Evolutionary conservation across 1,140 invertebrate species (phyloP), one percentile per base, ranked within the genome.

Genomic region (Nasonia giraulti): DNA sequence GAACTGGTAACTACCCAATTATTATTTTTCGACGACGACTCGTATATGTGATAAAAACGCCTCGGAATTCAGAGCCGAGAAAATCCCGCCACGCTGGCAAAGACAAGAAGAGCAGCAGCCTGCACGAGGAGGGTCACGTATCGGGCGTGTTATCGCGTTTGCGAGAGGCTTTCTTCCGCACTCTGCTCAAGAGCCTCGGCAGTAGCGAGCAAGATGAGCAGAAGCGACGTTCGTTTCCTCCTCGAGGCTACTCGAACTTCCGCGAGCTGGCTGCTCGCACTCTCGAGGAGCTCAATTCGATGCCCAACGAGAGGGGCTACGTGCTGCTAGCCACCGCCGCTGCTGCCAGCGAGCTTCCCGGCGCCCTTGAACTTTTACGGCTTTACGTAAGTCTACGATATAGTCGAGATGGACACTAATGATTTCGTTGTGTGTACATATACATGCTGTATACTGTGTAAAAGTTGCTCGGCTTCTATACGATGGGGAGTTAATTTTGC

Each of bases 141-240:
- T 87, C 90, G 33, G 85, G 89, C 8, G 23, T 89, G 50, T 87
- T 91, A 33, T 88, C 87, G 12, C 87, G 84, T 80, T 87, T 91
- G 8, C 86, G 88, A 75, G 81, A 87, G 2, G 87, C 88, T 1
- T 86, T 90, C 10, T 89, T 89, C 47, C 86, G 87, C 0, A 87
- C 84, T 12, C 40, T 91, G 11, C 2, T 47, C 0, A 27, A n/a
- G 20, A 66, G 17, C 27, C 73, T 91, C 14, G 20, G 11, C 37
- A 66, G 11, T 31, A 66, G 6, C 55, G 55, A 62, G 55, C 55
- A 62, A 62, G 55, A 62, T 6, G 37, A 33, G 55, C 31, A 14
- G 17, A 71, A 12, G 10, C 68, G 23, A 11, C 68, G 68, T 6
- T 71, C 68, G 68, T 68, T 74, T 74, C 44, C 73, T 40, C 23